Percentiles rank a stretch among this genome's conserved stretches.
These are phyloP conservation scores for Crax fasciolata DNA, from an alignment of 2,797 vertebrate genomes.

Conservation along the genomic window DNA sequence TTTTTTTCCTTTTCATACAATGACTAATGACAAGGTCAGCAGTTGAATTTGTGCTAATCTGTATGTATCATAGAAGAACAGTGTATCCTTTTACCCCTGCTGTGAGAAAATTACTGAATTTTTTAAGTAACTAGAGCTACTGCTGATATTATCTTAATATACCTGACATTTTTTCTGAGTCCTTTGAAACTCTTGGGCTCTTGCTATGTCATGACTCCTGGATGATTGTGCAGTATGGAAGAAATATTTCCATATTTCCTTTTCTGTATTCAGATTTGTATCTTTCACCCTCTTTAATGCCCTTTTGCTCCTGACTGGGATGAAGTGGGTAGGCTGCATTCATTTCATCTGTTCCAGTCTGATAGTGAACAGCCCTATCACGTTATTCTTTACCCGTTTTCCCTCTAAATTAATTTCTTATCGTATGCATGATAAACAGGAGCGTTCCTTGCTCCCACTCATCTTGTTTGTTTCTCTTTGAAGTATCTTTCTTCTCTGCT, in stretches of 20 bases:
- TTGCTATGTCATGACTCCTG: neutral
- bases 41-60: conserved; percentile 12
- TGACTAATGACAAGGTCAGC: conserved; percentile 33
- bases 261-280: neutral
- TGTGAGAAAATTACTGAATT: neutral
- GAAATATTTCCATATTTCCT: neutral
- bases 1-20: neutral
- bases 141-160: neutral
- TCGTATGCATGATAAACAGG: neutral
- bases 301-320: neutral
- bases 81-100: neutral
- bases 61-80: neutral
- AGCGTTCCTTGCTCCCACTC: neutral
- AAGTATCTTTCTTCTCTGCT: conserved; percentile 9
- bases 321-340: neutral
- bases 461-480: conserved; percentile 50
- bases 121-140: neutral
- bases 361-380: neutral
- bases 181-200: neutral
- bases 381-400: conserved; percentile 1
- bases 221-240: neutral
- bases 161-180: neutral
- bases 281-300: neutral
- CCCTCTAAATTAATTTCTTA: conserved; percentile 42
- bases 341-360: neutral